These are phyloP conservation scores for Felis catus DNA, from an alignment of 2,113 vertebrate species.

Conservation along the genomic window F.catus_Fca126_mat1.0 CM031414.1:40497501-40498000, in stretches of 20 bases:
- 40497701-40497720: not conserved
- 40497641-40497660: no score
- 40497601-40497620: no score
- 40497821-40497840: not conserved
- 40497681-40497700: conserved; percentile 33
- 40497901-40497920: conserved; percentile 20
- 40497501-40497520: no score
- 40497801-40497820: not conserved
- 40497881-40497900: not conserved
- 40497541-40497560: no score
- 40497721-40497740: not conserved
- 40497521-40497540: no score
- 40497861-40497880: not conserved
- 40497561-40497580: no score
- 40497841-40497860: not conserved
- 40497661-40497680: no score
- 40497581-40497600: no score
- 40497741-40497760: not conserved
- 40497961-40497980: not conserved
- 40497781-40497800: not conserved
- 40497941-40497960: conserved; percentile 41
- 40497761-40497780: not conserved
- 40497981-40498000: not conserved
- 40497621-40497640: no score
- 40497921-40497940: not conserved